phyloP scores from a whole-genome alignment of 1,140 invertebrate genomes.

The Eriocheir sinensis region DNA sequence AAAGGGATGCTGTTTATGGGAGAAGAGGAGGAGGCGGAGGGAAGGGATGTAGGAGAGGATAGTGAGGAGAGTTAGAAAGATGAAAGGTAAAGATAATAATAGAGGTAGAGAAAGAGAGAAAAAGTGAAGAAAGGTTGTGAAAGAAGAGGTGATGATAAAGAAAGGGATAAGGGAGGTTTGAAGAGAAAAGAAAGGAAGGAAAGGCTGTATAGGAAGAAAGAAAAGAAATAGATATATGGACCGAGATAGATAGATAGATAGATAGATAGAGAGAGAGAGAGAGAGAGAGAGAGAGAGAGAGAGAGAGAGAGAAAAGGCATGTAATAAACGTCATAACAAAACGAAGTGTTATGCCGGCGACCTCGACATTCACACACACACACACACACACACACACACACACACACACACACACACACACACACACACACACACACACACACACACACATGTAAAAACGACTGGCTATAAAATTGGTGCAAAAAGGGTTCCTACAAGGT shows the following conservation, averaged over 20 bases:
- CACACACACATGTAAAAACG: not conserved
- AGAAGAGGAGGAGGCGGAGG: no score
- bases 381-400: not conserved
- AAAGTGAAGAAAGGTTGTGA: not conserved
- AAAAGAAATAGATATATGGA: constrained; percentile 2
- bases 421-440: not conserved
- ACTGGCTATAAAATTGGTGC: not conserved
- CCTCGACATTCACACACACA: no score
- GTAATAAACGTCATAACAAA: no score
- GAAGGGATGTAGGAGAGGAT: no score
- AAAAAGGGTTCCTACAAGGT: not conserved
- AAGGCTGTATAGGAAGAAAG: no score
- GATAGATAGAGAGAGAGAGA: constrained; percentile 54
- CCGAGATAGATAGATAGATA: constrained; percentile 45
- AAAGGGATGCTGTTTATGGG: no score
- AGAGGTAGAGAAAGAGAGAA: not conserved
- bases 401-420: not conserved
- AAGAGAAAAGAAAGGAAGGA: no score
- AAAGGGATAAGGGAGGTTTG: not conserved
- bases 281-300: constrained; percentile 12
- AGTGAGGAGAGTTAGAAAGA: no score
- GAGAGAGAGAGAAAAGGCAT: no score
- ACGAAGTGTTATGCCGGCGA: no score
- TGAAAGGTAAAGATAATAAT: not conserved
- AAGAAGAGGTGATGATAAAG: not conserved